These are phyloP conservation scores for Atta texana DNA, from an alignment of 1,140 invertebrate species.

Conservation along the genomic window DNA sequence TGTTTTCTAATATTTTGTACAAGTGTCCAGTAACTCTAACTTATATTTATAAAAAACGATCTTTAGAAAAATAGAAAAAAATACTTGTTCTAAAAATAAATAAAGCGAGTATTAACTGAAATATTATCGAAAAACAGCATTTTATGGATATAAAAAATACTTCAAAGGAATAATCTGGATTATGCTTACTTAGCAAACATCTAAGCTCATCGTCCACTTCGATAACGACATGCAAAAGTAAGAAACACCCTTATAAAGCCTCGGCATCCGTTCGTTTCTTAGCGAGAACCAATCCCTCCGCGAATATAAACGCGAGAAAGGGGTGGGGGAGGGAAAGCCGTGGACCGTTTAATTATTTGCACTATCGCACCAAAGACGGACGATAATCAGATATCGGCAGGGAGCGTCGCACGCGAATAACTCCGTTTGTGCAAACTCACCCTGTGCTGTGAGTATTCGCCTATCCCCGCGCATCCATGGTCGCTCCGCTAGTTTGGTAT, in stretches of 20 bases:
- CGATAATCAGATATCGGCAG: conserved; percentile 82
- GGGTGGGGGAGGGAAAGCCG: neutral
- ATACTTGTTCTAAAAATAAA: neutral
- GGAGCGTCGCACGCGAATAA: conserved; percentile 59
- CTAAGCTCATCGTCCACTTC: neutral
- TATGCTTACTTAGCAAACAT: neutral
- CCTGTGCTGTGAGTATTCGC: conserved; percentile 23
- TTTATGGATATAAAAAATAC: neutral
- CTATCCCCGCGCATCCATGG: conserved; percentile 6
- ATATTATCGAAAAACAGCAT: neutral
- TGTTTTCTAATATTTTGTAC: neutral
- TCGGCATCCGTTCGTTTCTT: neutral
- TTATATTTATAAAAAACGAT: neutral
- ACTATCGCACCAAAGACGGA: conserved; percentile 79
- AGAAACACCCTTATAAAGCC: neutral
- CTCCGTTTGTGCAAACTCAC: conserved; percentile 25
- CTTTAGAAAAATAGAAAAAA: neutral
- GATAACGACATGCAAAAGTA: neutral
- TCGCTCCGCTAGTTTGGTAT: conserved; percentile 13
- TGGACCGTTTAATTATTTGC: conserved; percentile 81
- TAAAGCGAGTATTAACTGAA: too few species aligned
- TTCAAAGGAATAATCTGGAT: neutral
- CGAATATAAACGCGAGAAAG: conserved; percentile 29
- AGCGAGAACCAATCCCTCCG: neutral
- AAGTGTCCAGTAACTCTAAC: neutral